A percentile compares a stretch with the other conserved stretches of the same genome.
phyloP scores from a whole-genome alignment of 2,113 vertebrate genomes.

The Phalacrocorax brasilianus region DNA sequence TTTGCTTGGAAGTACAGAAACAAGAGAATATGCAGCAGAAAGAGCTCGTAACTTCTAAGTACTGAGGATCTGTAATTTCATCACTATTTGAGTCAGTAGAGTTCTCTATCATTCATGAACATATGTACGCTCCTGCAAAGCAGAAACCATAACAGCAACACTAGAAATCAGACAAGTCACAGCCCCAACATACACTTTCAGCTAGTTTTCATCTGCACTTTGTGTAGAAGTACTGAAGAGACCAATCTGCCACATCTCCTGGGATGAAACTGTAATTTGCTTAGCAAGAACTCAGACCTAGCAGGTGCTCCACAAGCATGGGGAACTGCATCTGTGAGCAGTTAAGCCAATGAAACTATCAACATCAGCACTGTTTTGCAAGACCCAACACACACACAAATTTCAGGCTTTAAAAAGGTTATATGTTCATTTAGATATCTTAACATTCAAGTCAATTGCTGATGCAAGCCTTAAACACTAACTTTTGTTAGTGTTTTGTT shows the following conservation, averaged over 20 bases:
- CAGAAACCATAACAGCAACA: neutral
- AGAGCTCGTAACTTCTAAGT: neutral
- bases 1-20: neutral
- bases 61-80: neutral
- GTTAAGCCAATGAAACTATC: neutral
- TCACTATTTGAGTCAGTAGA: neutral
- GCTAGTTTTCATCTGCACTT: neutral
- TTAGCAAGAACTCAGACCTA: neutral
- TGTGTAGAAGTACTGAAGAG: neutral
- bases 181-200: accelerated
- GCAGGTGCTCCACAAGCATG: neutral
- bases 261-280: neutral
- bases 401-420: neutral
- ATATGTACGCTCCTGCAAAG: neutral
- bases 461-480: neutral
- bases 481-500: neutral
- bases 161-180: neutral
- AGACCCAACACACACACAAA: neutral
- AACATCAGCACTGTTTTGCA: neutral
- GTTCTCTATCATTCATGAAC: neutral
- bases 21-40: neutral
- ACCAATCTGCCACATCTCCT: neutral
- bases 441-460: neutral
- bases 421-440: neutral
- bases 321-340: neutral